Evolutionary conservation across 1,140 invertebrate genomes (phyloP), one percentile per base, ranked within the genome.

Genomic region (honey bee (Apis mellifera)): DNA sequence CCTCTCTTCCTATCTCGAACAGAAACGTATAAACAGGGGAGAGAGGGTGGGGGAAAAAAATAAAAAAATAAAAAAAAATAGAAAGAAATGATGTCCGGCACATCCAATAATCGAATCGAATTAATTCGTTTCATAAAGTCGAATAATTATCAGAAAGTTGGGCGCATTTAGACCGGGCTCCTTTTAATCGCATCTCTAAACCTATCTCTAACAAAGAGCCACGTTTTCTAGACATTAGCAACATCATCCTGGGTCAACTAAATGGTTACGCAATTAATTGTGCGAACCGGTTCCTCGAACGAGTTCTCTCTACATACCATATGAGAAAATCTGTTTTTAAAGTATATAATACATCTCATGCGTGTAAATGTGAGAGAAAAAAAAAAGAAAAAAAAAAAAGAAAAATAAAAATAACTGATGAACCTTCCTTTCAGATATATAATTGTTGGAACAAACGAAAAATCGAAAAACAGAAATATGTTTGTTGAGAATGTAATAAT

Each of bases 251-350:
- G 64, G 73, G 57, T 60, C 54, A 59, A 82, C 74, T 69, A 60
- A 82, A 76, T 26, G 64, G 73, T 82, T 82, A 76, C 73, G 79
- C 73, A 82, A 82, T 66, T 42, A 68, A 76, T 76, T 60, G 64
- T 52, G 55, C 62, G 64, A 82, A 82, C 79, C 73, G 73, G 79
- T 76, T 82, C 65, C 72, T 42, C 23, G 73, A 66, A 48, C 78
- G n/a, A 76, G 72, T 76, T 23, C 42, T 3, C 54, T 73, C n/a
- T 73, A 57, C 26, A 48, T 66, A 68, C 72, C 19, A n/a, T 65
- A 54, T 21, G 26, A 42, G 26, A 64, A 54, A 62, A 60, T 59
- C 42, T 60, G 9, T 54, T 15, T 73, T 4, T 26, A 13, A 60
- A 50, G 57, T 48, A 62, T 26, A 62, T 62, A 3, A 57, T 42